Base-by-base conservation (phyloP, 2,113 vertebrate genomes). In the Rhipidura dahli region DNA sequence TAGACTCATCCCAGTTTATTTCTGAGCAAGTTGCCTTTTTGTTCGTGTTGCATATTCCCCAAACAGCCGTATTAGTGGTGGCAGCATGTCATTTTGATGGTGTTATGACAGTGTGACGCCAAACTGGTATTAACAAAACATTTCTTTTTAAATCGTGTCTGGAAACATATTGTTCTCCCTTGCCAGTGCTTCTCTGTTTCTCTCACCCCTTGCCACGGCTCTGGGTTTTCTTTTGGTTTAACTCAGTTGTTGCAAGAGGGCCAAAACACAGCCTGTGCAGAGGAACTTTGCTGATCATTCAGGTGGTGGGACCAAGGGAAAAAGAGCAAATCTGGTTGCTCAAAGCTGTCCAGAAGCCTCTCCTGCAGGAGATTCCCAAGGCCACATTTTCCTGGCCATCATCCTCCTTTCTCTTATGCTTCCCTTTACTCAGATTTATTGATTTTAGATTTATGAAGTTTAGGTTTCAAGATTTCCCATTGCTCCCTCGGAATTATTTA, bases 51-150 rank as follows among this genome's bases (percentile, higher is more conserved):
- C 72, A 30, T 81, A 92, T 93, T 97, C 94, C 93, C 96, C 3
- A 56, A 93, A 75, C 94, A 92, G 93, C 54, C 64, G 4, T 86
- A 94, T 90, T 71, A 95, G 88, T 87, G 92, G 92, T 94, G 94
- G 96, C 93, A 95, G 93, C 96, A 92, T 96, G 96, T 96, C 94
- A 96, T 64, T 80, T 84, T 97, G 96, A 97, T 96, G 96, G 90
- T 93, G 96, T 95, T 96, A 53, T 96, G 96, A 95, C 96, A 95
- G 92, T 81, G 37, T 93, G 96, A 97, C 86, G 80, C 96, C 92
- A 96, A 96, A 89, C 92, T 83, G 47, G 37, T 87, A 97, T 93
- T 96, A 92, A 90, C 96, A 96, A 89, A 94, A 75, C 90, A 24
- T 95, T 89, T 89, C 96, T 90, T 89, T 64, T 37, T 54, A 90